Evolutionary conservation across 2,113 vertebrate species (phyloP).

Genomic region (Dipodomys spectabilis): DNA sequence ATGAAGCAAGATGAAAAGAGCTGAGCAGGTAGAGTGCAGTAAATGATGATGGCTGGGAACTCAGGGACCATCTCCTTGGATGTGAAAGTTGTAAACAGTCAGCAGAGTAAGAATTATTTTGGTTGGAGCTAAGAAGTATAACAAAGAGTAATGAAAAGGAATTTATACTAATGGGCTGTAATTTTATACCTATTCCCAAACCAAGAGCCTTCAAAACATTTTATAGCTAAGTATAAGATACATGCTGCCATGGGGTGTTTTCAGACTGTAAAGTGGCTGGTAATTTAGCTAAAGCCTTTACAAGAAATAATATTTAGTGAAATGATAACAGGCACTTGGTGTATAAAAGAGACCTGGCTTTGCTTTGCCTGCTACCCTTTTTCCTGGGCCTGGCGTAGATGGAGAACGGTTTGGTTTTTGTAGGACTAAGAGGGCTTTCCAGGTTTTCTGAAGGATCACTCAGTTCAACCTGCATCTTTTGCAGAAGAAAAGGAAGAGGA

Average conservation of each 20-base stretch:
- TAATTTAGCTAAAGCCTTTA: conserved; percentile 59
- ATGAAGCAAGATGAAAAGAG: conserved; percentile 63
- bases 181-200: conserved; percentile 66
- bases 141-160: conserved; percentile 72
- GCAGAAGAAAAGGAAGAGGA: not conserved
- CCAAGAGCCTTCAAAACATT: conserved; percentile 56
- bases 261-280: conserved; percentile 43
- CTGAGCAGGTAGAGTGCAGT: conserved; percentile 40
- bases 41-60: conserved; percentile 56
- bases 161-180: conserved; percentile 74
- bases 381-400: not conserved
- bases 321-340: not conserved
- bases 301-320: conserved; percentile 62
- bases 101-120: conserved; percentile 66
- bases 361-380: not conserved
- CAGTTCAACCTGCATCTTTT: not conserved
- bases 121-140: conserved; percentile 61
- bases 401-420: not conserved
- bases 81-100: conserved; percentile 63
- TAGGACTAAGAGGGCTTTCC: not conserved
- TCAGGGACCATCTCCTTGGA: conserved; percentile 20
- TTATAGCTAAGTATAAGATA: conserved; percentile 45
- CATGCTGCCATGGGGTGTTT: not conserved
- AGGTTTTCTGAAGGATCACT: not conserved
- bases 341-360: not conserved